Evolutionary conservation across 2,888 invertebrate genomes (phyloP).

Genomic region (Autographa gamma): DNA sequence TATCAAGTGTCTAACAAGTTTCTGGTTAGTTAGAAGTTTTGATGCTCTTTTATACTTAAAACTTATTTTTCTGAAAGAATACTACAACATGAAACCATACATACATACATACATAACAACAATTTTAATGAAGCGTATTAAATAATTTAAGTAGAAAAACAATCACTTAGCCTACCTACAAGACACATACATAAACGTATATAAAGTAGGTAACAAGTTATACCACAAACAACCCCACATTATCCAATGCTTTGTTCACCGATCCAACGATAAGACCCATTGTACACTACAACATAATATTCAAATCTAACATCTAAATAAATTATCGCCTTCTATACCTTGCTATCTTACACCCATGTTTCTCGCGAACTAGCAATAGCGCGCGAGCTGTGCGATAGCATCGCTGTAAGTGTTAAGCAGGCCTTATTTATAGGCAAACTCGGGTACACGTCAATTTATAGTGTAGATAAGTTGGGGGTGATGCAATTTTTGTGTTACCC

Average conservation of each 20-base stretch:
- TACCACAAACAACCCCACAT: background rate
- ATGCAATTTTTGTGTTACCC: slow-evolving; percentile 21
- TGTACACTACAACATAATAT: slow-evolving; percentile 14
- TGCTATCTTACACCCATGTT: slow-evolving; percentile 54
- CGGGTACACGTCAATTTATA: slow-evolving; percentile 61
- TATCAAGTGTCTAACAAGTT: too few relatives aligned
- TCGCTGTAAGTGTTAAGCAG: slow-evolving; percentile 67
- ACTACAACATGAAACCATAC: too few relatives aligned
- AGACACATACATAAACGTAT: background rate
- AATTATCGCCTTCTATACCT: slow-evolving; percentile 36
- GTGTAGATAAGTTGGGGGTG: slow-evolving; percentile 61
- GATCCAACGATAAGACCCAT: slow-evolving; percentile 20
- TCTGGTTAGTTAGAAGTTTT: too few relatives aligned
- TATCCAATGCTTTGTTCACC: background rate
- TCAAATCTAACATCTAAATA: slow-evolving; percentile 16
- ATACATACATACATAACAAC: too few relatives aligned
- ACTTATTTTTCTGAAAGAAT: too few relatives aligned
- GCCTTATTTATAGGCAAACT: slow-evolving; percentile 62
- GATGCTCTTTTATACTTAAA: too few relatives aligned
- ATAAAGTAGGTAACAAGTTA: too few relatives aligned
- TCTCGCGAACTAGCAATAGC: slow-evolving; percentile 47
- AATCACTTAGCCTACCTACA: background rate
- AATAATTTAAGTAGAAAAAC: too few relatives aligned
- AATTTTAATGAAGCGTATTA: background rate
- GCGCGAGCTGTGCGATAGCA: slow-evolving; percentile 64